Percentiles rank a stretch among this genome's conserved stretches.
Conservation (phyloP, 2,888 invertebrate genomes). For the Charanyca ferruginea region DNA sequence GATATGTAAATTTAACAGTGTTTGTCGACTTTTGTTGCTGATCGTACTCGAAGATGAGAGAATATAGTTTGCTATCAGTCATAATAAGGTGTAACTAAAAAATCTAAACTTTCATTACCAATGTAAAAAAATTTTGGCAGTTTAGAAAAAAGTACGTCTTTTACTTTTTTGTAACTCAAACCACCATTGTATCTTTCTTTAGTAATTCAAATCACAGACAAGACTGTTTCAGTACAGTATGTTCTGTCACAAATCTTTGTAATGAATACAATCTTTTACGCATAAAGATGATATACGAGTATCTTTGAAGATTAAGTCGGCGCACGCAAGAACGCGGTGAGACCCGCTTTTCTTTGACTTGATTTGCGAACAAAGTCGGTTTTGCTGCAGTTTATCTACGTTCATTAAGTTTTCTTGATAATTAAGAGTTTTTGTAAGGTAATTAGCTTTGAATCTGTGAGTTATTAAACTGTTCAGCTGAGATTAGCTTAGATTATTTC, state of each 20-base stretch:
- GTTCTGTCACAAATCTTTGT: constrained; percentile 1
- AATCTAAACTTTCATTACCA: no score
- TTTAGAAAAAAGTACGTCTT: no score
- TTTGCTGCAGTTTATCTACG: constrained; percentile 20
- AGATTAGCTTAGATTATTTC: background rate
- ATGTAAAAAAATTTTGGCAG: no score
- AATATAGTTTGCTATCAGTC: no score
- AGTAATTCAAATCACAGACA: background rate
- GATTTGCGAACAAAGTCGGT: constrained; percentile 1
- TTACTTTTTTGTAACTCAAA: no score
- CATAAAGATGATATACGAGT: constrained; percentile 25
- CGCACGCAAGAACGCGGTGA: constrained; percentile 26
- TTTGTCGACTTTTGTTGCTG: no score
- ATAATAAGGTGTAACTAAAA: no score
- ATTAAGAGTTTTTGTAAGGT: constrained; percentile 13
- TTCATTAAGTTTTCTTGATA: constrained; percentile 14
- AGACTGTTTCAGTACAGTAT: background rate
- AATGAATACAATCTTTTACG: constrained; percentile 1
- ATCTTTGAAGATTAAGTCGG: constrained; percentile 15
- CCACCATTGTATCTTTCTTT: background rate
- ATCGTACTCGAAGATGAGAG: no score
- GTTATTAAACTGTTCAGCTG: constrained; percentile 3
- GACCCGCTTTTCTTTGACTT: constrained; percentile 11
- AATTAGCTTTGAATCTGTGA: constrained; percentile 11
- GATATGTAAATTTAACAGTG: no score